Percentiles rank a stretch among this genome's conserved stretches.
phyloP scores from a whole-genome alignment of 2,113 vertebrate species.

The Ptilorrhoa leucosticta region DNA sequence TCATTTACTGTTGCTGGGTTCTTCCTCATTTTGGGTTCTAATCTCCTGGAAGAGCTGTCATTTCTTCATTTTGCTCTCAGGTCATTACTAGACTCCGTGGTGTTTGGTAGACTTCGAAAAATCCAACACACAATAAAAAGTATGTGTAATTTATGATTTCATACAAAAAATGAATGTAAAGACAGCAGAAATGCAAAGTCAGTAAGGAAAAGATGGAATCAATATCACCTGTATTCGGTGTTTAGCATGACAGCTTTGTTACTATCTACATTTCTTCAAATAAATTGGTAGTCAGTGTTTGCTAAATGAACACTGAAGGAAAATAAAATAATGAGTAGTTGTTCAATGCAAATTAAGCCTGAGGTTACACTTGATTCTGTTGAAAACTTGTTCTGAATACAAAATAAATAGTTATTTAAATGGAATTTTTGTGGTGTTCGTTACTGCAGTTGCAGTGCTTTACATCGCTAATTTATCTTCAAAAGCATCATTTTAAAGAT shows the following conservation, averaged over 20 bases:
- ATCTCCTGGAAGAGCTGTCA: neutral
- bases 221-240: neutral
- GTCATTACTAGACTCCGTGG: neutral
- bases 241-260: neutral
- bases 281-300: neutral
- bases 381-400: neutral
- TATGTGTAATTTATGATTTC: neutral
- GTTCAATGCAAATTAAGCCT: neutral
- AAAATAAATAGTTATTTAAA: neutral
- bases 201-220: neutral
- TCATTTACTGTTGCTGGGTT: neutral
- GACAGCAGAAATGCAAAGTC: neutral
- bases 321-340: neutral
- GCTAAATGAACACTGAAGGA: neutral
- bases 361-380: neutral
- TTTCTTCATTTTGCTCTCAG: neutral
- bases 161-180: neutral
- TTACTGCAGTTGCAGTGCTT: neutral
- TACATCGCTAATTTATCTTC: neutral
- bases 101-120: neutral
- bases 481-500: neutral
- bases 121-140: neutral
- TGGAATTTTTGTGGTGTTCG: neutral
- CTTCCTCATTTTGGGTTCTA: neutral
- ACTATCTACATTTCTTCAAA: neutral